phyloP scores from a whole-genome alignment of 2,797 vertebrate species.

The Danionella dracula region DNA sequence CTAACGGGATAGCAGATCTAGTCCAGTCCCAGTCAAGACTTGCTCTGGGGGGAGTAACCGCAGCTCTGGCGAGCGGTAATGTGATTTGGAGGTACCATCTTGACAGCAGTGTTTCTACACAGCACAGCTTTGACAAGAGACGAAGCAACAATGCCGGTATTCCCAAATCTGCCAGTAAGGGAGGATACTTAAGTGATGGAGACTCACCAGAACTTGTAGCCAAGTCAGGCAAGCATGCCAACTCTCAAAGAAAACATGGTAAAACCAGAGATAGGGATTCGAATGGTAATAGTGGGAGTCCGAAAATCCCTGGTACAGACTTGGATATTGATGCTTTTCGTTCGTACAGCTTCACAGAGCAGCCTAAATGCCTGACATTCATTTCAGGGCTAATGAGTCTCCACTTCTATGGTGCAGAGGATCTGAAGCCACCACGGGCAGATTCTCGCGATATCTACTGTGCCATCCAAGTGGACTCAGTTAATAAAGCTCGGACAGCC shows the following conservation, averaged over 20 bases:
- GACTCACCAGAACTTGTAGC: conserved; percentile 91
- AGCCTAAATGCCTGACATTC: conserved; percentile 90
- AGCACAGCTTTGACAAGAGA: conserved; percentile 82
- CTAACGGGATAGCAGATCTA: conserved; percentile 55
- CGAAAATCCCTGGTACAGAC: conserved; percentile 72
- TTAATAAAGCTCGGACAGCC: conserved; percentile 94
- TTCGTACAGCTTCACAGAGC: conserved; percentile 91
- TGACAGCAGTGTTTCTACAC: conserved; percentile 90
- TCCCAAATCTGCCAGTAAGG: conserved; percentile 88
- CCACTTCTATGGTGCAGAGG: conserved; percentile 95
- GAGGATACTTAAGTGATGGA: conserved; percentile 94
- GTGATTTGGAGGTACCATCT: conserved; percentile 96
- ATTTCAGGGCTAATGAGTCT: conserved; percentile 96
- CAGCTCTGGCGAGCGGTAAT: conserved; percentile 73
- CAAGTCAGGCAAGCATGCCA: conserved; percentile 83
- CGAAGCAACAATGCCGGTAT: conserved; percentile 66
- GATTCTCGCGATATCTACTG: conserved; percentile 95
- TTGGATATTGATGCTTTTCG: conserved; percentile 93
- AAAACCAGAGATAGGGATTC: conserved; percentile 72
- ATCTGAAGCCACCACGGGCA: conserved; percentile 87
- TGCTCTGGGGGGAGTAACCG: conserved; percentile 56
- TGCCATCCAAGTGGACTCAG: conserved; percentile 95
- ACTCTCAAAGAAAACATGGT: conserved; percentile 68
- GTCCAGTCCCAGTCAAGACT: conserved; percentile 63
- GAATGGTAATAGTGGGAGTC: conserved; percentile 46